phyloP scores from a whole-genome alignment of 2,888 invertebrate species.

The Drosophila multiciliata region DNA sequence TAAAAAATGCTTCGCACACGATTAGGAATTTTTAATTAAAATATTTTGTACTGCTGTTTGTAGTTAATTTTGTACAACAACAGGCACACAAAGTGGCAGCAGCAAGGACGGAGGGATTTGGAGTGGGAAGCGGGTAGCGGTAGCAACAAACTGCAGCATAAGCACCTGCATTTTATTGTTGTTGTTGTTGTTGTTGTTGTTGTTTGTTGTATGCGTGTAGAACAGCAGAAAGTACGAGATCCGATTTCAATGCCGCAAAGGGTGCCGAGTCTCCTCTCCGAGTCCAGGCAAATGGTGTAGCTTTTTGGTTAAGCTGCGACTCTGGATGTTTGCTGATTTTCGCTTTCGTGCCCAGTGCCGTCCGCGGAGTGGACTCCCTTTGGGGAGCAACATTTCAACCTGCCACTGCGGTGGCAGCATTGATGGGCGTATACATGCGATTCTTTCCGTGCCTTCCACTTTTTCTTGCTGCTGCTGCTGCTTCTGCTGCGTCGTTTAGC shows the following conservation, averaged over 20 bases:
- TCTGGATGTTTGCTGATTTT: constrained; percentile 51
- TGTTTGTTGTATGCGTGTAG: constrained; percentile 80
- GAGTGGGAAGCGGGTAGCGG: background rate
- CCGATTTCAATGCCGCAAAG: constrained; percentile 75
- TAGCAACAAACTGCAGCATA: constrained; percentile 41
- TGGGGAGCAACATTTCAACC: constrained; percentile 80
- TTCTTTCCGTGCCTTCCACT: constrained; percentile 76
- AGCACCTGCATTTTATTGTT: constrained; percentile 71
- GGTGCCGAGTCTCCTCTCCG: constrained; percentile 27
- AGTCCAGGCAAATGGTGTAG: constrained; percentile 44
- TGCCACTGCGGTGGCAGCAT: constrained; percentile 81
- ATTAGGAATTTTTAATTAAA: constrained; percentile 86
- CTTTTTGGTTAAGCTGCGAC: background rate
- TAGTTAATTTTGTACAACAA: constrained; percentile 79
- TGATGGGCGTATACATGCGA: constrained; percentile 82
- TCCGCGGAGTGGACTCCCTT: constrained; percentile 36
- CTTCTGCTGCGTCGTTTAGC: constrained; percentile 71
- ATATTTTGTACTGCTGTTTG: constrained; percentile 84
- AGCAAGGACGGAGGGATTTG: constrained; percentile 3
- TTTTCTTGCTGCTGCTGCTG: constrained; percentile 43
- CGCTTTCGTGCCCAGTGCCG: constrained; percentile 80
- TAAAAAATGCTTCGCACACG: constrained; percentile 85
- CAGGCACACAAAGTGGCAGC: constrained; percentile 69
- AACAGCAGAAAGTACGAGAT: constrained; percentile 80
- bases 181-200: constrained; percentile 36